Evolutionary conservation across 2,888 invertebrate genomes (phyloP), one percentile per base, ranked within the genome.

Genomic region (Dolomedes plantarius): DNA sequence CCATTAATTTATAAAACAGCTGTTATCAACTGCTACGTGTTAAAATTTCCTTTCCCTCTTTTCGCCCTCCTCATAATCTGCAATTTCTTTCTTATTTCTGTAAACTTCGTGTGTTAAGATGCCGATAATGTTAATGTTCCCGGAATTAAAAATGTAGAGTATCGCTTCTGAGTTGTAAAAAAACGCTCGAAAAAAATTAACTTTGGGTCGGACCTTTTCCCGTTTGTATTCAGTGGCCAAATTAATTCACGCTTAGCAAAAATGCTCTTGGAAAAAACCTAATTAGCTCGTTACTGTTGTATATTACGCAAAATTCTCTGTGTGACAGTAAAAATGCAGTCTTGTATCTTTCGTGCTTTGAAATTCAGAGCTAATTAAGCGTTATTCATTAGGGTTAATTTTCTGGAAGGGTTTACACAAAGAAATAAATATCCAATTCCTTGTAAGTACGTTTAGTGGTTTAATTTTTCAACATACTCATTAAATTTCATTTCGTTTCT

Each of bases 201-300:
- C 36, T 13, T 46, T 9, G 9, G 2, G 41, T 13, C 41, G 16
- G 6, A n/a, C 16, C 16, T 46, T 46, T 46, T 64, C 41, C 31
- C 39, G n/a, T n/a, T n/a, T n/a, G n/a, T n/a, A n/a, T n/a, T n/a
- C n/a, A n/a, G 16, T 41, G 75, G 23, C 39, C 41, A 64, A 75
- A 75, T 75, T 75, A 65, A 65, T 64, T 75, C 27, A 19, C 28
- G 29, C 41, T 75, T 36, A n/a, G n/a, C 41, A 19, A 64, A 64
- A 65, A 65, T 65, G 64, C 27, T 64, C 23, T 9, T 32, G 56
- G 28, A n/a, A n/a, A 75, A 75, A 2, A 29, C 41, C 32, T 64
- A 75, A 75, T 75, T 64, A 65, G 29, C 64, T 75, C 65, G 75
- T 75, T 41, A 41, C 65, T 65, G 36, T 75, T 75, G 64, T 75